Evolutionary conservation across 1,140 invertebrate genomes (phyloP), one percentile per base, ranked within the genome.

Genomic region (Bathynomus jamesi): DNA sequence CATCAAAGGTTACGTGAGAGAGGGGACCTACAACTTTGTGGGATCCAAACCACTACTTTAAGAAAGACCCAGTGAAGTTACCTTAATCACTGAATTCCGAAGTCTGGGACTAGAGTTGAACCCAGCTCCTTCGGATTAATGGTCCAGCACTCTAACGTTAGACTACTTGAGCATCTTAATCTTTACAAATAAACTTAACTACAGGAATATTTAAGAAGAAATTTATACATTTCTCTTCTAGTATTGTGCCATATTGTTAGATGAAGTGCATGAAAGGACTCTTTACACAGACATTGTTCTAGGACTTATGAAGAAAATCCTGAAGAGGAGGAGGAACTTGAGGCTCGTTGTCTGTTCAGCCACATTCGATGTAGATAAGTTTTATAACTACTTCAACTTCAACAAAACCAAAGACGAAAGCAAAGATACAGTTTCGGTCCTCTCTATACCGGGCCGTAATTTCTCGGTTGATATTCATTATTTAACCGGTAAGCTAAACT

Each of bases 201-300:
- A n/a, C n/a, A n/a, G n/a, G n/a, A n/a, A n/a, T n/a, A n/a, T 7
- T 7, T 61, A 10, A 61, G 27, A 24, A 4, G 4, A 24, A 25
- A 5, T 68, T n/a, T n/a, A n/a, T n/a, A n/a, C n/a, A 31, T 27
- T 40, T 17, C 25, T 13, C 46, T 53, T 69, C 24, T 89, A 90
- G 74, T 99, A 98, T 81, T 90, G 89, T 46, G 90, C 94, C 2
- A 88, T 99, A 11, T 92, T 99, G 79, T 82, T 99, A 13, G 97
- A 99, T 81, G 97, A 99, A 86, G 95, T 94, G 0, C 96, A 99
- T 79, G 96, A 99, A 82, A 85, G 96, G 68, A 94, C 90, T 4
- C 83, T 96, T 29, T 87, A 96, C 78, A 96, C 94, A 0, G 97
- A 99, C 80, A 93, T 99, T 46, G 84, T 98, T 5, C 88, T 99